These are phyloP conservation scores for Holcopasites calliopsidis DNA, from an alignment of 1,140 invertebrate species.

Conservation along the genomic window DNA sequence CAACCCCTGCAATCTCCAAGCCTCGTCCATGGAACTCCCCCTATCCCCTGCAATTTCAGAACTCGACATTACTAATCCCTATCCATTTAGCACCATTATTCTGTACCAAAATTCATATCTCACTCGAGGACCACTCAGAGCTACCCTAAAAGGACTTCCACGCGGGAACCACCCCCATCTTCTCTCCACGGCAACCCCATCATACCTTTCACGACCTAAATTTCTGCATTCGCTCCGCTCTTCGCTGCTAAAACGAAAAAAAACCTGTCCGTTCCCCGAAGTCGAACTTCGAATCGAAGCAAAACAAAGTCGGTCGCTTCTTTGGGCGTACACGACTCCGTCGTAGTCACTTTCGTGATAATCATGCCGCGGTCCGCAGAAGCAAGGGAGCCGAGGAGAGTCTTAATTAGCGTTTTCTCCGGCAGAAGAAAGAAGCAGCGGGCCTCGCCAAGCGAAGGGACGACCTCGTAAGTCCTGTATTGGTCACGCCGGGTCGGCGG, in stretches of 20 bases:
- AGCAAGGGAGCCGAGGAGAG: slow-evolving; percentile 15
- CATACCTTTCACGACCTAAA: too few relatives aligned
- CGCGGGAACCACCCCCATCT: background rate
- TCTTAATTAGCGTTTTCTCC: slow-evolving; percentile 59
- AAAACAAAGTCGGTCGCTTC: background rate
- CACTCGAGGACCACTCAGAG: background rate
- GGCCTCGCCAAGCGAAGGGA: slow-evolving; percentile 16
- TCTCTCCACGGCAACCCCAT: too few relatives aligned
- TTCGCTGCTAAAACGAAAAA: too few relatives aligned
- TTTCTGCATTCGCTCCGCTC: too few relatives aligned
- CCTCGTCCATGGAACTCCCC: too few relatives aligned
- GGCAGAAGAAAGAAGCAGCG: slow-evolving; percentile 5
- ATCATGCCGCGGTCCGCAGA: background rate
- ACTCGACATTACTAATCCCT: background rate
- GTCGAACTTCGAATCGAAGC: background rate
- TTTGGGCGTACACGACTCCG: background rate
- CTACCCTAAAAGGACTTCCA: background rate
- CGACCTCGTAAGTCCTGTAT: slow-evolving; percentile 32
- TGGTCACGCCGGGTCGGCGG: slow-evolving; percentile 36
- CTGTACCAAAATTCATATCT: background rate
- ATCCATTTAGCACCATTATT: background rate
- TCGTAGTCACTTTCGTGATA: slow-evolving; percentile 24
- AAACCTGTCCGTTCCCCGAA: background rate
- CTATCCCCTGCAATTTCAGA: background rate
- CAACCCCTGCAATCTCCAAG: too few relatives aligned